phyloP scores from a whole-genome alignment of 2,113 vertebrate species.

The Copsychus sechellarum region DNA sequence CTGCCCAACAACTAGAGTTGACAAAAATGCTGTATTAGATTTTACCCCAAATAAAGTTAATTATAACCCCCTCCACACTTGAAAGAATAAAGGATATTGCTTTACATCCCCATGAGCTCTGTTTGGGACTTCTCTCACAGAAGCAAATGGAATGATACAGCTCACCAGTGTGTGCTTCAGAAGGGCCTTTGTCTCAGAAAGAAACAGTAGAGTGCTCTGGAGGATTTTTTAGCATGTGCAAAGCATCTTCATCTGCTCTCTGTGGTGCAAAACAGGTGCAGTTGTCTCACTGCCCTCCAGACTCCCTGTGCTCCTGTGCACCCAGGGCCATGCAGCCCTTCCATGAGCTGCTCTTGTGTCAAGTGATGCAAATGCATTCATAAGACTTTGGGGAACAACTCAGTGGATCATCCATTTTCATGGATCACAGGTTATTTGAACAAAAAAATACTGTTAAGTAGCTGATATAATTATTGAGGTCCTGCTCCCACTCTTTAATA shows the following conservation, averaged over 20 bases:
- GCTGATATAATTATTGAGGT: not conserved
- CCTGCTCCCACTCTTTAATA: not conserved
- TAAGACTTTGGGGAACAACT: not conserved
- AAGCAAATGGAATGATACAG: not conserved
- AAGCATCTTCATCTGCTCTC: not conserved
- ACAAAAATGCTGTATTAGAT: not conserved
- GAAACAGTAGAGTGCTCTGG: not conserved
- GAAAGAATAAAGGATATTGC: not conserved
- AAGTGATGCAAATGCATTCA: slow-evolving; percentile 5
- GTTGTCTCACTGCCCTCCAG: not conserved
- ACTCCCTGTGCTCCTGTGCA: not conserved
- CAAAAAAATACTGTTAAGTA: not conserved
- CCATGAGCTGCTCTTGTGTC: not conserved
- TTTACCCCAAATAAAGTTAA: not conserved
- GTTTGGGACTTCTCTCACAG: not conserved
- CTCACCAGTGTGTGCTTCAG: not conserved
- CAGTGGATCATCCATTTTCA: not conserved
- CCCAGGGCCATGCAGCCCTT: slow-evolving; percentile 8
- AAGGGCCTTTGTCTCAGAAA: not conserved
- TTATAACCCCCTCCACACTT: accelerated
- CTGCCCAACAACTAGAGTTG: not conserved
- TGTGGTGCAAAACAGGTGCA: not conserved
- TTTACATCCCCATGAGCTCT: not conserved
- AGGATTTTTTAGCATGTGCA: not conserved
- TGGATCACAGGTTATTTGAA: not conserved